Base-by-base conservation (phyloP, 2,888 invertebrate genomes). In the Matsumyia berberina region DNA sequence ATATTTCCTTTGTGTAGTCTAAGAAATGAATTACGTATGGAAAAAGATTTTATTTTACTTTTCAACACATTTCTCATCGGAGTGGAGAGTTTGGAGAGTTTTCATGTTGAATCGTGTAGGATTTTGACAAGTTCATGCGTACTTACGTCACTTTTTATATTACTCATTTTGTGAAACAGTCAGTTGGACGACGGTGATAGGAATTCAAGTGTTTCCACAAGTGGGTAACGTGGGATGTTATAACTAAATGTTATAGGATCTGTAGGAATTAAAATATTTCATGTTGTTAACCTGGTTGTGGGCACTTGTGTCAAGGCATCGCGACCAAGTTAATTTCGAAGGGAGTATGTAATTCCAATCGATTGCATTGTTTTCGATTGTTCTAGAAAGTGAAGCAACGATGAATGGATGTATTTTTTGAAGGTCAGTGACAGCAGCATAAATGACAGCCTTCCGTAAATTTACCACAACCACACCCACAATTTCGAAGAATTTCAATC, bases 91-190 rank as follows among this genome's bases (percentile, higher is more conserved):
- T 73, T 74, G 80, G 60, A 69, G 67, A 80, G 42, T 64, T 39
- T 76, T 83, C 83, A 78, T 73, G 83, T 83, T 69, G 78, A 83
- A 73, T 83, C 77, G 58, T 72, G 72, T 53, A 51, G 35, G 12
- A 39, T 44, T 73, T 64, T 73, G 78, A 83, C 78, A 83, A 11
- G n/a, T 77, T 51, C 58, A 29, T 55, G 29, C 57, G 35, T 64
- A 62, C 76, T 76, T 76, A 64, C 81, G 81, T 81, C 81, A 82
- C 58, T 62, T 62, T n/a, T 58, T 19, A 24, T 35, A 51, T 46
- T 62, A 17, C 11, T 57, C 15, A 7, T 24, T 35, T 51, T 49
- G 46, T 70, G 49, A 53, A 53, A 53, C 24, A 24, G 11, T 7
- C 24, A 8, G 19, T 12, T 2, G 8, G 2, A 24, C 24, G 24